Percentiles rank a stretch among this genome's conserved stretches.
Evolutionary conservation across 2,113 vertebrate genomes (phyloP).

Genomic region (Trinectes maculatus): DNA sequence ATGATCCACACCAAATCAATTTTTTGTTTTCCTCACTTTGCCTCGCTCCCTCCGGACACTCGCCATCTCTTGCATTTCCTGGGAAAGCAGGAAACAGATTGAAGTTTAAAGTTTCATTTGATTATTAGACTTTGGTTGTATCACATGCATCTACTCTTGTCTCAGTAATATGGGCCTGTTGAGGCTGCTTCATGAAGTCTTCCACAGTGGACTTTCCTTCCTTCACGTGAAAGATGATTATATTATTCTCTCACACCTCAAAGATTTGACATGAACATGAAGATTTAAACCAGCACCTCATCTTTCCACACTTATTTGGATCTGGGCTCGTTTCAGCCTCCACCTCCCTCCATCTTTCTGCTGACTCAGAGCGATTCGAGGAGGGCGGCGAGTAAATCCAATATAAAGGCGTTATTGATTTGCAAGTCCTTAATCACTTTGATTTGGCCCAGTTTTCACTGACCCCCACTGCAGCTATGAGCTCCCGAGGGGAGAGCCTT

Average conservation of each 20-base stretch:
- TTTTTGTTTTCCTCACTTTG: too few species aligned
- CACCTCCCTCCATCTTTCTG: conserved; percentile 68
- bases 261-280: conserved; percentile 53
- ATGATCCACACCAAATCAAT: neutral
- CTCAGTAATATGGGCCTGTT: too few species aligned
- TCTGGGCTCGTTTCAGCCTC: conserved; percentile 64
- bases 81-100: too few species aligned
- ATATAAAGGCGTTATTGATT: conserved; percentile 84
- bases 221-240: conserved; percentile 63
- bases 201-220: too few species aligned
- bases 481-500: conserved; percentile 58
- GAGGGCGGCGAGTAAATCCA: conserved; percentile 75
- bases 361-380: conserved; percentile 70
- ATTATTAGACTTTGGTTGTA: too few species aligned
- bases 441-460: conserved; percentile 79
- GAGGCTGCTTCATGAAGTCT: too few species aligned
- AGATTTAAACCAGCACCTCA: conserved; percentile 70
- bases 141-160: too few species aligned
- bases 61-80: too few species aligned
- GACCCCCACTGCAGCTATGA: conserved; percentile 65
- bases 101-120: too few species aligned
- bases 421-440: conserved; percentile 81
- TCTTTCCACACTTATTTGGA: conserved; percentile 50
- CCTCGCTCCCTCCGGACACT: too few species aligned
- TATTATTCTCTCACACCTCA: conserved; percentile 57